Conservation (phyloP, 2,113 vertebrate genomes). For the Chaetodon trifascialis region DNA sequence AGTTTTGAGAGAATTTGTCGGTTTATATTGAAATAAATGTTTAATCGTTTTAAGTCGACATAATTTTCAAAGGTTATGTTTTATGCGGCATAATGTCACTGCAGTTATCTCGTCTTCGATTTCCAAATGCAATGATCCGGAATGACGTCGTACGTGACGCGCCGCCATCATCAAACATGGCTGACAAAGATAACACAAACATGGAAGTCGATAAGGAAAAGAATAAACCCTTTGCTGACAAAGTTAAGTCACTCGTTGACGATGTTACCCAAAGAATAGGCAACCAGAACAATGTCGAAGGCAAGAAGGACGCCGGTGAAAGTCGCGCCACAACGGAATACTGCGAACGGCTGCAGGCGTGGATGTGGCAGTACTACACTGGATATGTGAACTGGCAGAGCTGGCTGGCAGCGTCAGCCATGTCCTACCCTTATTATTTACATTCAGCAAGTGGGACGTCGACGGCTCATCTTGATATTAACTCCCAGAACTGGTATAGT, state of each 20-base stretch:
- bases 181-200: slow-evolving; percentile 75
- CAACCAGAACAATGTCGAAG: background rate
- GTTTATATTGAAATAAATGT: background rate
- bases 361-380: slow-evolving; percentile 97
- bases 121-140: background rate
- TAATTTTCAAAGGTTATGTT: accelerated
- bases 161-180: slow-evolving; percentile 78
- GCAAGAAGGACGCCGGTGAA: background rate
- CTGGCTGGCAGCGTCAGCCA: slow-evolving; percentile 81
- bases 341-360: slow-evolving; percentile 91
- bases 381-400: slow-evolving; percentile 92
- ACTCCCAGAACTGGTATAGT: slow-evolving; percentile 64
- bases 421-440: slow-evolving; percentile 77
- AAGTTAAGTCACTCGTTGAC: slow-evolving; percentile 23
- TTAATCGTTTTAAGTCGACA: background rate
- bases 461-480: slow-evolving; percentile 50
- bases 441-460: slow-evolving; percentile 57
- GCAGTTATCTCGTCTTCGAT: background rate
- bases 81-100: accelerated
- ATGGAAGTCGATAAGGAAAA: slow-evolving; percentile 63
- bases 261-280: background rate
- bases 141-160: slow-evolving; percentile 44
- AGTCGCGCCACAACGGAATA: slow-evolving; percentile 86
- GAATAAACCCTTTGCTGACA: slow-evolving; percentile 18
- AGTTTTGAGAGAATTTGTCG: background rate